A percentile compares a stretch with the other conserved stretches of the same genome.
phyloP scores from a whole-genome alignment of 1,140 invertebrate genomes.

The Physella acuta region DNA sequence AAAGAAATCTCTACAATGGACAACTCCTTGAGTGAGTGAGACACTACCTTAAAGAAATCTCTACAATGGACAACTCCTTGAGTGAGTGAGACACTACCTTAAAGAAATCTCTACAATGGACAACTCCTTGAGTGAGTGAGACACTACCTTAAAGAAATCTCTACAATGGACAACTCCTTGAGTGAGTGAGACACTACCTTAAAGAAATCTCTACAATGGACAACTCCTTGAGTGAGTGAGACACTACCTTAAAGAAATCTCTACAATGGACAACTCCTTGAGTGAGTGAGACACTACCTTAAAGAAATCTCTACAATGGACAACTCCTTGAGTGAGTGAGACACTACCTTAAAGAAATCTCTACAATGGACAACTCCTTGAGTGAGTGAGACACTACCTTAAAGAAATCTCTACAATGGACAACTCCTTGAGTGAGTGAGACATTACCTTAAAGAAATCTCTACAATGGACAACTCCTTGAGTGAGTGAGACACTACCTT shows the following conservation, averaged over 20 bases:
- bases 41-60: slow-evolving; percentile 75
- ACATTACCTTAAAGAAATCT: slow-evolving; percentile 75
- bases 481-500: too few species aligned
- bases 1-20: slow-evolving; percentile 79
- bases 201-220: slow-evolving; percentile 79
- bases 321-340: slow-evolving; percentile 74
- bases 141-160: slow-evolving; percentile 75
- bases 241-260: slow-evolving; percentile 75
- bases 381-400: too few species aligned
- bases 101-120: slow-evolving; percentile 79
- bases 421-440: slow-evolving; percentile 74
- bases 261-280: slow-evolving; percentile 80
- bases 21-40: slow-evolving; percentile 74
- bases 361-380: slow-evolving; percentile 80
- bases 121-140: slow-evolving; percentile 74
- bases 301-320: slow-evolving; percentile 79
- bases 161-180: slow-evolving; percentile 80
- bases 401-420: slow-evolving; percentile 79
- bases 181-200: too few species aligned
- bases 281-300: too few species aligned
- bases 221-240: slow-evolving; percentile 74
- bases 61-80: slow-evolving; percentile 80
- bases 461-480: slow-evolving; percentile 80
- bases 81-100: too few species aligned
- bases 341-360: slow-evolving; percentile 75